Evolutionary conservation across 2,888 invertebrate species (phyloP), one percentile per base, ranked within the genome.

Genomic region (Drosophila anceps): DNA sequence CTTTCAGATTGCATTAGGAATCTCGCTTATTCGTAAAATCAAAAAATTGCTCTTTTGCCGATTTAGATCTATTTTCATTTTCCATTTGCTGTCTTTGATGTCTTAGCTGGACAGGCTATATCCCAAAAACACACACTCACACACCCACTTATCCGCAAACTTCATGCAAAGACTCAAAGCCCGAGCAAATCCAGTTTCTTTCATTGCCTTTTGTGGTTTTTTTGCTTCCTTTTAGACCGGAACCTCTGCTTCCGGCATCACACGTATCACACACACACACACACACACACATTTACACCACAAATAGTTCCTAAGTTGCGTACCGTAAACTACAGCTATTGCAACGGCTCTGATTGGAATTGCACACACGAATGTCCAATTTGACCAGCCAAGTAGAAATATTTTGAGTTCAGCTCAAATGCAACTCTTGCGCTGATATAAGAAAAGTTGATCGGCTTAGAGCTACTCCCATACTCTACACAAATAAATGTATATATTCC

Each of bases 71-170:
- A 39, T 69, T 69, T 66, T 13, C 24, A 13, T 44, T 44, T 24
- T 24, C 15, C 24, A 24, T 44, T 44, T 44, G 20, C 13, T 51
- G 41, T 60, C 60, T 81, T 81, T 81, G 74, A 81, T 74, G 70
- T 78, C 29, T 1, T 1, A 18, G 9, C 27, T 29, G 24, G 24
- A 27, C 44, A 24, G 24, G 24, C 13, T 13, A 2, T 24, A 2
- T 8, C 13, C 7, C 6, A 51, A 6, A 35, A 5, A 24, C 20
- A 50, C 18, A 50, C 12, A 15, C 31, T 8, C 13, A 12, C 31
- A 33, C 51, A 27, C 27, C 4, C 39, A 39, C 54, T 15, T 27
- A 44, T 4, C 12, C 8, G 7, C 31, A 51, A 33, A 51, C 51
- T 33, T 20, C 20, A 35, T 8, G 51, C 5, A 18, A 53, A 53